Evolutionary conservation across 1,140 invertebrate species (phyloP), one percentile per base, ranked within the genome.

Genomic region (Halyomorpha halys): DNA sequence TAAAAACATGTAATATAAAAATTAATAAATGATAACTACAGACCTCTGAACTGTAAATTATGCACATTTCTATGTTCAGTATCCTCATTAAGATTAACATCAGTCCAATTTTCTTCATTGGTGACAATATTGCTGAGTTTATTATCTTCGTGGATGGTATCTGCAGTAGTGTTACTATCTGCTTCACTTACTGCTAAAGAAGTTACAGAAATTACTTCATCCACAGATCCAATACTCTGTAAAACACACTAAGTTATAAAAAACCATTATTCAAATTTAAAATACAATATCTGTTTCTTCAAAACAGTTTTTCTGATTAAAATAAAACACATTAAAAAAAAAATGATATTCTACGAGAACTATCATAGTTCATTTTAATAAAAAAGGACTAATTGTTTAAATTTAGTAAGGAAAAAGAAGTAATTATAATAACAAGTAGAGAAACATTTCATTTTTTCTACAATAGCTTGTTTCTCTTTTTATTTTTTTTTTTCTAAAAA

Each of bases 51-150:
- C 68, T 78, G 79, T 30, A 78, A 78, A 68, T 82, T 82, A 66
- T 82, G 79, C 21, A 82, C 76, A 69, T 82, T 82, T 67, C 80
- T 73, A 63, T 77, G 74, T 75, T 86, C 84, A 25, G 79, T 76
- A 44, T 80, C 73, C 71, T 91, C 90, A 71, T 94, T 92, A 34
- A 94, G 76, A 76, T 92, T 94, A 39, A 94, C 90, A 71, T 93
- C 90, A 16, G 90, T 92, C 90, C 90, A 94, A 64, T 87, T 90
- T 70, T 91, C 89, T 71, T 93, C 90, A 72, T 79, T 83, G 25
- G 76, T 78, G 44, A 80, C 84, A 67, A 66, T 64, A 19, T 68
- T 68, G 23, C 59, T 66, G 11, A 68, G 62, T 65, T 71, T 71
- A 21, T 66, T 68, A 47, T 70, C 70, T 34, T 67, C 66, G 30